These are phyloP conservation scores for Anguilla marmorata DNA, from an alignment of 2,797 vertebrate genomes.

Conservation along the genomic window DNA sequence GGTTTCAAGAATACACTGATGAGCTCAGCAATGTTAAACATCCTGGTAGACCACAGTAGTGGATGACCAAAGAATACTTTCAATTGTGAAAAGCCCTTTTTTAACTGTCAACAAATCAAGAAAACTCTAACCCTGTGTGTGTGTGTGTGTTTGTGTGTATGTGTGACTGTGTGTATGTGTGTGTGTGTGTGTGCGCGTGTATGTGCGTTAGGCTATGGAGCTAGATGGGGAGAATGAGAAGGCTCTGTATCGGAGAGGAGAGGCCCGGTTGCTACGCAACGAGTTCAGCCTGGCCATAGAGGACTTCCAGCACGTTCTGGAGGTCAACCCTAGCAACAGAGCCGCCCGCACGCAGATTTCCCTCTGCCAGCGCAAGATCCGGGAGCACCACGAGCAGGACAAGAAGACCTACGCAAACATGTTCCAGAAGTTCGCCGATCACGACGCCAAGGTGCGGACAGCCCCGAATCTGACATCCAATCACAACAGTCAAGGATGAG, in stretches of 20 bases:
- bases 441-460: slow-evolving; percentile 83
- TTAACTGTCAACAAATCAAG: too few relatives aligned
- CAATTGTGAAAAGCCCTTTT: too few relatives aligned
- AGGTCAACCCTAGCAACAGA: slow-evolving; percentile 86
- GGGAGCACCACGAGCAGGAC: slow-evolving; percentile 89
- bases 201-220: slow-evolving; percentile 78
- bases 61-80: too few relatives aligned
- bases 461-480: too few relatives aligned
- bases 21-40: too few relatives aligned
- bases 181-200: slow-evolving; percentile 16
- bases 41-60: too few relatives aligned
- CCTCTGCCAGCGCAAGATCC: slow-evolving; percentile 85
- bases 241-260: slow-evolving; percentile 87
- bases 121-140: not conserved
- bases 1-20: too few relatives aligned
- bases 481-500: not conserved
- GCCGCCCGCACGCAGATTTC: slow-evolving; percentile 84
- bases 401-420: slow-evolving; percentile 93
- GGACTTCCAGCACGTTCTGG: slow-evolving; percentile 88
- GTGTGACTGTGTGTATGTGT: not conserved
- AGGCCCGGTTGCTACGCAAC: slow-evolving; percentile 85
- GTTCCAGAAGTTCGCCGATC: slow-evolving; percentile 95
- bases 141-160: not conserved
- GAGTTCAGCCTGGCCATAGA: slow-evolving; percentile 85
- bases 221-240: slow-evolving; percentile 89